Percentiles rank a stretch among this genome's conserved stretches.
These are phyloP conservation scores for Torymus auratus DNA, from an alignment of 2,888 invertebrate genomes.

Conservation along the genomic window DNA sequence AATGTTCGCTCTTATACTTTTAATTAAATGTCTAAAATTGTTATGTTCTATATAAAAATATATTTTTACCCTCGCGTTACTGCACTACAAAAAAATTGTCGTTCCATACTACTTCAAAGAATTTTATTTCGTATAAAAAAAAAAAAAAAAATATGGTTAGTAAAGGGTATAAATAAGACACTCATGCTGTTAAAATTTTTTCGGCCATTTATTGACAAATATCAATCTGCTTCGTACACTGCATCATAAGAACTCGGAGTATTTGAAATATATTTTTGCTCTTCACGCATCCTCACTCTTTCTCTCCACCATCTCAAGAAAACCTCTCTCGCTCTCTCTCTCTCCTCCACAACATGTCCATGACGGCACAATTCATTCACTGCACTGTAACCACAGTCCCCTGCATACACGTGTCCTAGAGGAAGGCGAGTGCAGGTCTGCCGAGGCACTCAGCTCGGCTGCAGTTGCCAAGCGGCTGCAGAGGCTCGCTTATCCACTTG, in stretches of 20 bases:
- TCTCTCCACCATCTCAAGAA: not conserved
- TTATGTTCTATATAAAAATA: no score
- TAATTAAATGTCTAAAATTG: no score
- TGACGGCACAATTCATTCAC: no score
- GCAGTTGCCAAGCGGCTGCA: constrained; percentile 5
- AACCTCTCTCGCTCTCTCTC: not conserved
- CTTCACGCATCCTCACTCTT: not conserved
- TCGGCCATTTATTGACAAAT: constrained; percentile 59
- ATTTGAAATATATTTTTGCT: constrained; percentile 39
- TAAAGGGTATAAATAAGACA: not conserved
- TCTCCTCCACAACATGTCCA: not conserved
- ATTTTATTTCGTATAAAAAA: no score
- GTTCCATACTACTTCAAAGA: no score
- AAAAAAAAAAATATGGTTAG: no score
- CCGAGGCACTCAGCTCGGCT: not conserved
- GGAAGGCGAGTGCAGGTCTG: constrained; percentile 40
- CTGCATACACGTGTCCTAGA: constrained; percentile 14
- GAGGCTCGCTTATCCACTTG: constrained; percentile 51
- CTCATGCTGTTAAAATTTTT: constrained; percentile 24
- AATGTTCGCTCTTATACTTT: no score
- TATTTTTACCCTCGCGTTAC: no score
- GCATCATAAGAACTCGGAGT: constrained; percentile 19
- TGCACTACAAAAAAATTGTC: no score
- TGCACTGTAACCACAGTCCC: not conserved
- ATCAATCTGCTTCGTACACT: constrained; percentile 32